These are phyloP conservation scores for Shinisaurus crocodilurus DNA, from an alignment of 2,113 vertebrate species.

Conservation along the genomic window DNA sequence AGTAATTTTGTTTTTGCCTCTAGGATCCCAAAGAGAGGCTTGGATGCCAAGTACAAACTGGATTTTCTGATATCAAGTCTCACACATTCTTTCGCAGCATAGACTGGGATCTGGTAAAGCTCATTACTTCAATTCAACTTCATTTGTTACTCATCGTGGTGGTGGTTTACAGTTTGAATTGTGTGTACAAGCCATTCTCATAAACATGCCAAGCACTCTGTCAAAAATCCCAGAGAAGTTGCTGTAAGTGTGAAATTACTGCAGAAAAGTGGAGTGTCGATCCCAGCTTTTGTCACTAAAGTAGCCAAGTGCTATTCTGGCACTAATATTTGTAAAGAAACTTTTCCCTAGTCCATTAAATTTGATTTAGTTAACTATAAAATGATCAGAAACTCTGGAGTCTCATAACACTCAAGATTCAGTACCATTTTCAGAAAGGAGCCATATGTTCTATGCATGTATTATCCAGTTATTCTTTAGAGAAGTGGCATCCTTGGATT, in stretches of 20 bases:
- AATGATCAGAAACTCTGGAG: background rate
- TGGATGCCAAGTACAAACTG: constrained; percentile 93
- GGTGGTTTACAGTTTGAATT: fast-evolving
- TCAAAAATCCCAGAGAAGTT: background rate
- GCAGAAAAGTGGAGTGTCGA: background rate
- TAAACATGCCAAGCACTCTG: background rate
- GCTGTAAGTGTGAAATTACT: background rate
- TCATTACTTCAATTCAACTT: background rate
- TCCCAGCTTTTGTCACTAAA: background rate
- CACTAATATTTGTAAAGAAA: background rate
- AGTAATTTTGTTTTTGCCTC: constrained; percentile 39
- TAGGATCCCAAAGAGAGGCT: constrained; percentile 98
- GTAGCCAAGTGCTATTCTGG: background rate
- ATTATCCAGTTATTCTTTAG: constrained; percentile 37
- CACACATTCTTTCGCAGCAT: constrained; percentile 99
- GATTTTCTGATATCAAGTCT: constrained; percentile 96
- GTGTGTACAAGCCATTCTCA: fast-evolving
- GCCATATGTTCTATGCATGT: background rate
- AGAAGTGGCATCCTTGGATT: constrained; percentile 49
- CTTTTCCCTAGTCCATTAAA: background rate
- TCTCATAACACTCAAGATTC: background rate
- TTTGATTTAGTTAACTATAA: background rate
- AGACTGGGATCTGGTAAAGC: constrained; percentile 97
- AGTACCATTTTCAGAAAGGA: background rate
- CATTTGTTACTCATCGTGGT: background rate